These are phyloP conservation scores for Syndactyla subalaris DNA, from an alignment of 2,797 vertebrate genomes.

Conservation along the genomic window DNA sequence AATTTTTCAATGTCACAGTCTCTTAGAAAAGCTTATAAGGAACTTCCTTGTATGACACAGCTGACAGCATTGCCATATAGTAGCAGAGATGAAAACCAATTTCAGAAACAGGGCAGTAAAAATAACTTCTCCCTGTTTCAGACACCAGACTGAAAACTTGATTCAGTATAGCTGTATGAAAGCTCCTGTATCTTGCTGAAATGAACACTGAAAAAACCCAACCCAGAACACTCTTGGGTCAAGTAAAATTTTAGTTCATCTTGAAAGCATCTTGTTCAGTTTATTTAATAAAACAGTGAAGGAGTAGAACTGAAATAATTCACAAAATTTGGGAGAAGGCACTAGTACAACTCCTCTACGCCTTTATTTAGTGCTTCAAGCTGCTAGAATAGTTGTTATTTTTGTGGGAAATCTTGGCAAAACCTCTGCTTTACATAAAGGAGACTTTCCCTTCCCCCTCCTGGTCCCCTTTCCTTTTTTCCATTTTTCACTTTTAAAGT, in stretches of 20 bases:
- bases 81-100: background rate
- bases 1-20: background rate
- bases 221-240: background rate
- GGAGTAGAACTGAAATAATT: background rate
- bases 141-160: background rate
- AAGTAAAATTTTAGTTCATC: background rate
- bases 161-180: background rate
- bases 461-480: too few relatives aligned
- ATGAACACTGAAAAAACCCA: background rate
- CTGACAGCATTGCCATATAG: background rate
- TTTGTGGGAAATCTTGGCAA: background rate
- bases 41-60: background rate
- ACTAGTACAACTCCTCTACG: background rate
- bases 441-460: background rate
- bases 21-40: background rate
- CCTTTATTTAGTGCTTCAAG: background rate
- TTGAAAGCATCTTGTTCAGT: background rate
- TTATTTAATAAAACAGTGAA: background rate
- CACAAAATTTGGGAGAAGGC: background rate
- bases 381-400: background rate
- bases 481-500: background rate
- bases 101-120: conserved; percentile 9
- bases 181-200: background rate
- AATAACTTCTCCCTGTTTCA: background rate
- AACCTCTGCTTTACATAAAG: background rate